Evolutionary conservation across 2,888 invertebrate genomes (phyloP), one percentile per base, ranked within the genome.

Genomic region (Pristionchus maxplancki): DNA sequence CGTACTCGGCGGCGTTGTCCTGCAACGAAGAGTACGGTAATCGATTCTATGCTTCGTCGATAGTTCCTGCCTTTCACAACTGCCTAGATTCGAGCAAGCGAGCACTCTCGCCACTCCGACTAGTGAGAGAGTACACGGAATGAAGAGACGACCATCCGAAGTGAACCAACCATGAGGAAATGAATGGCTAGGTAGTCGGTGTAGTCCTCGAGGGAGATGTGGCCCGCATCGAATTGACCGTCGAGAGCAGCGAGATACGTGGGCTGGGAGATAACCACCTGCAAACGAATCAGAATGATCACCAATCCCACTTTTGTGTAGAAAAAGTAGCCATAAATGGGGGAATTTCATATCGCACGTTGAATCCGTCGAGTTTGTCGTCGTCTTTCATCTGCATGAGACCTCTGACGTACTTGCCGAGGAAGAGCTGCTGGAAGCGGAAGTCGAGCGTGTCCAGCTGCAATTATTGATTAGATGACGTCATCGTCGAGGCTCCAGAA

Each of bases 191-290:
- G 87, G 20, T 87, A 87, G 74, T 87, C 31, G 31, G 44, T 50
- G 87, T 50, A 74, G 64, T 88, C 88, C 34, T 85, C 74, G 31
- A 87, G 40, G 20, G 78, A 48, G 58, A 86, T 84, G 20, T 44
- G 40, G 20, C 34, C 44, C n/a, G 84, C 40, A 13, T 71, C 81
- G 87, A 90, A 84, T 62, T 89, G 78, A 13, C 82, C 82, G 64
- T 91, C 89, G 37, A 91, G 81, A 11, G 88, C 84, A n/a, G 88
- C 84, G 83, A 90, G 87, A 62, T 91, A 91, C 15, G 88, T 71
- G 5, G 91, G 90, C 82, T 90, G 87, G 9, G 84, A 48, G 2
- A 91, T 67, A 58, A 91, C 84, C 20, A 89, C 64, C 62, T 71
- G 20, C 44, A 6, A 44, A 44, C 11, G 6, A 44, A 9, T n/a